Base-by-base conservation (phyloP, 2,797 vertebrate species). In the Lates japonicus region DNA sequence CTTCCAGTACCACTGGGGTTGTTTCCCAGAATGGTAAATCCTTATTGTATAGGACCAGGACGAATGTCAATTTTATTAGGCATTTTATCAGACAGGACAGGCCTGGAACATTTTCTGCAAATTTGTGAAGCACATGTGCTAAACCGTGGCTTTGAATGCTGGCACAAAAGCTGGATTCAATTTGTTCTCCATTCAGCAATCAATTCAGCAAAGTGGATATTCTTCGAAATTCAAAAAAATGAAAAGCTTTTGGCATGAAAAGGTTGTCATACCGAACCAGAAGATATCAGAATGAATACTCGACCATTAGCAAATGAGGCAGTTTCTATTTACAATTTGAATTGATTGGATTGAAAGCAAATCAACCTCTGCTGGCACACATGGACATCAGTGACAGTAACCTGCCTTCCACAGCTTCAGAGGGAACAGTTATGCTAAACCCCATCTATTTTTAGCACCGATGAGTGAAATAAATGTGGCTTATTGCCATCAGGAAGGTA, bases 91-190 rank as follows among this genome's bases (percentile, higher is more conserved):
- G 55, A 78, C 37, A 73, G 75, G 48, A 80, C 82, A 87, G 80
- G 74, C 82, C 64, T 66, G 75, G 31, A 69, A 78, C 58, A 60
- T 88, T 85, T 81, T 74, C 65, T 80, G 64, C 52, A 78, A 70
- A 86, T 86, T 63, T 88, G 71, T 67, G 65, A 82, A 66, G 74
- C 78, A 39, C 61, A 52, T 61, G 60, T 63, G 65, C 57, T 78
- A 60, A 82, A 87, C 51, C 22, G 2, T 1, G 25, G 52, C 76
- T 90, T 87, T 90, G 80, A 85, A 80, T 62, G 81, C 66, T 75
- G 67, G n/a, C 74, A 84, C 76, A 87, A 89, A 93, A 81, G 78
- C 71, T 61, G 75, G 66, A 84, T 87, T 88, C 64, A 86, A 76
- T 80, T 82, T 3, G 14, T 78, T 80, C 64, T 68, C 51, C 74